phyloP scores from a whole-genome alignment of 2,888 invertebrate genomes.

The Rhodophaea formosa region DNA sequence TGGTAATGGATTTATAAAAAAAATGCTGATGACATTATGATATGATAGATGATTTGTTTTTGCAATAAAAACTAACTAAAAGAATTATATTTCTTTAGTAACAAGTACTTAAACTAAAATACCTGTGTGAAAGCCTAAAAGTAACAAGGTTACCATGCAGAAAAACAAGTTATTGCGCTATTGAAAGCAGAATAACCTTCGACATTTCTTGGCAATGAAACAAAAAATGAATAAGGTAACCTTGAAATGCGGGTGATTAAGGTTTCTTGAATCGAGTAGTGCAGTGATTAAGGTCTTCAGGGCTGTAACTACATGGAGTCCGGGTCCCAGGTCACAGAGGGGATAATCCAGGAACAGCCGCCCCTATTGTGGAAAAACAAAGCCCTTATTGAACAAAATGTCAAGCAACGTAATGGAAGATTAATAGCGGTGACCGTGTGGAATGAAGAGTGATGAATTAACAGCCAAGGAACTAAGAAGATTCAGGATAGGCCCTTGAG shows the following conservation, averaged over 20 bases:
- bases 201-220: constrained; percentile 26
- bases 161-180: neutral
- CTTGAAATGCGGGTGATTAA: constrained; percentile 42
- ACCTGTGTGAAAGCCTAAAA: neutral
- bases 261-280: constrained; percentile 30
- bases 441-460: constrained; percentile 7
- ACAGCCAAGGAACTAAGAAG: constrained; percentile 5
- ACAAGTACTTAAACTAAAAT: neutral
- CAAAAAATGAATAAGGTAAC: constrained; percentile 45
- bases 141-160: neutral
- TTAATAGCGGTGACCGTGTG: neutral
- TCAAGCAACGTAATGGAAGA: constrained; percentile 26
- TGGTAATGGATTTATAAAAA: too few species aligned
- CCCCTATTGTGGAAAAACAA: constrained; percentile 40
- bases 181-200: neutral
- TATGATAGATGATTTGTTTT: neutral
- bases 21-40: neutral
- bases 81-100: too few species aligned
- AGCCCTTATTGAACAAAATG: constrained; percentile 30
- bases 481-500: too few species aligned
- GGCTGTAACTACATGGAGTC: constrained; percentile 56
- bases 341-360: constrained; percentile 70
- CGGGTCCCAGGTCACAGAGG: constrained; percentile 69
- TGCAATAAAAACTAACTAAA: too few species aligned
- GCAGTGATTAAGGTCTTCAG: constrained; percentile 7